Evolutionary conservation across 35 echinoderm and acorn worm species (phyloP).

Genomic region (Apostichopus parvimensis): DNA sequence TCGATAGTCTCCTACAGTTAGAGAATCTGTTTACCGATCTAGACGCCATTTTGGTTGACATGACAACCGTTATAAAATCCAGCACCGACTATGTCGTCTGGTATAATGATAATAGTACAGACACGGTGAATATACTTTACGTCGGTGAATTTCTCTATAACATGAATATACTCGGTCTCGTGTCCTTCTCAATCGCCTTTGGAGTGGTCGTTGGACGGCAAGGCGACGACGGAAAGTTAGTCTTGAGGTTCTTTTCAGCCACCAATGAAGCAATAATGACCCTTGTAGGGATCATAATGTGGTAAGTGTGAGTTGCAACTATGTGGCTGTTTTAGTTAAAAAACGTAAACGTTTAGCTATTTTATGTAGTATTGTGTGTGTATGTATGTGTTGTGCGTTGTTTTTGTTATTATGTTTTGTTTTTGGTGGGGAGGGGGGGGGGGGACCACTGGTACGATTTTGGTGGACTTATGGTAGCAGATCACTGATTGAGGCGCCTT

Average conservation of each 20-base stretch:
- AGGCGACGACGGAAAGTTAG: constrained; percentile 65
- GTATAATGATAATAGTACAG: constrained; percentile 49
- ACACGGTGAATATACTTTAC: constrained; percentile 40
- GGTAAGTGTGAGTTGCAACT: constrained; percentile 42
- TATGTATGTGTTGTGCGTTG: no score
- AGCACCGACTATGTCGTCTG: constrained; percentile 59
- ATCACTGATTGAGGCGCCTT: no score
- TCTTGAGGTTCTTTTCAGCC: constrained; percentile 71
- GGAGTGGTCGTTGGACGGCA: constrained; percentile 78
- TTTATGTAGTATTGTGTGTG: no score
- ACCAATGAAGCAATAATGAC: constrained; percentile 86
- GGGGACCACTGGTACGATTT: no score
- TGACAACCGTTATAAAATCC: constrained; percentile 54
- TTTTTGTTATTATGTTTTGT: no score
- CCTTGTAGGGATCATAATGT: constrained; percentile 90
- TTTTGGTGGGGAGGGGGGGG: no score
- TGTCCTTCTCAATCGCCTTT: constrained; percentile 90
- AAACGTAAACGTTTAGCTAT: no score
- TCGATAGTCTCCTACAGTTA: constrained; percentile 51
- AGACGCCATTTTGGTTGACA: constrained; percentile 47
- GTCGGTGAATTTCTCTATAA: constrained; percentile 67
- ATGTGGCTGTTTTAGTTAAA: no score
- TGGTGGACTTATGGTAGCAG: no score
- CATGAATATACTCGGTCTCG: constrained; percentile 99
- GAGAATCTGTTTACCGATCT: constrained; percentile 61